Evolutionary conservation across 2,113 vertebrate genomes (phyloP), one percentile per base, ranked within the genome.

Genomic region (Suncus etruscus): DNA sequence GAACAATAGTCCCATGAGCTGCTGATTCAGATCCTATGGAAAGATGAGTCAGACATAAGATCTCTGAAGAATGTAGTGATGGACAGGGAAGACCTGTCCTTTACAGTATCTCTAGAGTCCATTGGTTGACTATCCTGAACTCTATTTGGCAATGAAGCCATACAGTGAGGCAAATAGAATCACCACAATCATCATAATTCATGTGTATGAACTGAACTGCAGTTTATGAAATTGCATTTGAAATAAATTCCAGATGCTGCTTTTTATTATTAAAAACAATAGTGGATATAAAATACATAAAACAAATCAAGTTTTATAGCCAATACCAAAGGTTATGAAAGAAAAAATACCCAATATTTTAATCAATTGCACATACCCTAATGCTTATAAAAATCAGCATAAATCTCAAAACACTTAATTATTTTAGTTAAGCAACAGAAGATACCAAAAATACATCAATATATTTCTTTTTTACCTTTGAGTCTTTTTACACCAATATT

Each of bases 281-380:
- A 92, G 89, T 68, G 51, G 93, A 85, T 94, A 95, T 74, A 91
- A 95, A 95, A 29, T 25, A 54, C 91, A 97, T 88, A 95, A 97
- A 97, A 96, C 96, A 90, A 93, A 96, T 96, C 77, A 51, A 91
- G 83, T 96, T 95, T 96, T 45, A 95, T 92, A 95, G 92, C 96
- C 87, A 94, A 97, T 76, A 91, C 91, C 87, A 96, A 90, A 96
- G 95, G 73, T 31, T 94, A 61, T 89, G 79, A 84, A 96, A 81
- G 96, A 97, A 97, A 95, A 94, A 92, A 93, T 29, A n/a, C 80
- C 80, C 87, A 66, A 87, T 92, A 95, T 95, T 94, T 92, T 92
- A 96, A 87, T 86, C 22, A 83, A 18, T 20, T 86, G 25, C 39
- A 74, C 80, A 45, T 4, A 80, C n/a, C 20, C 69, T 92, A 39